Evolutionary conservation across 2,113 vertebrate genomes (phyloP).

Genomic region (Zosterops hypoxanthus): DNA sequence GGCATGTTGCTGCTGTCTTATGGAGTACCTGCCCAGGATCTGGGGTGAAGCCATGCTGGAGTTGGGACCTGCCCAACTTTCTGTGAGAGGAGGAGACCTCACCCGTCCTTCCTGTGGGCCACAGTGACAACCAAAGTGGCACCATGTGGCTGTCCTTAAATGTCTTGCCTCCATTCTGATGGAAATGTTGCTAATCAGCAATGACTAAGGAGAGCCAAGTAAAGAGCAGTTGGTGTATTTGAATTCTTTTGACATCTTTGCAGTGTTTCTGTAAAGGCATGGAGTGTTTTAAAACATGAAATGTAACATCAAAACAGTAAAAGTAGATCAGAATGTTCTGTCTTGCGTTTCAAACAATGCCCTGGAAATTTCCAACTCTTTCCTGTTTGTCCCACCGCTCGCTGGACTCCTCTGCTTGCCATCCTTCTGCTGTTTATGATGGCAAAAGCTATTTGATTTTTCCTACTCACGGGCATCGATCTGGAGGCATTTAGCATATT

Average conservation of each 20-base stretch:
- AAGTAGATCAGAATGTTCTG: conserved; percentile 66
- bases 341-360: conserved; percentile 44
- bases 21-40: accelerated
- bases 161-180: not conserved
- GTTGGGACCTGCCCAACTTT: not conserved
- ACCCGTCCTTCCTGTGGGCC: not conserved
- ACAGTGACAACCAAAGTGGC: accelerated
- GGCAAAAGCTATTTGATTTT: conserved; percentile 28
- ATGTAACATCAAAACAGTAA: conserved; percentile 47
- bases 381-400: conserved; percentile 36
- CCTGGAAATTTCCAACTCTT: conserved; percentile 52
- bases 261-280: conserved; percentile 30
- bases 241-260: conserved; percentile 13
- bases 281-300: conserved; percentile 44
- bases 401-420: not conserved
- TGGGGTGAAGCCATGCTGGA: not conserved
- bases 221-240: conserved; percentile 20
- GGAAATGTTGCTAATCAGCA: not conserved
- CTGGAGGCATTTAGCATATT: conserved; percentile 54
- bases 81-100: not conserved
- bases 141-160: not conserved
- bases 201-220: not conserved
- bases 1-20: accelerated
- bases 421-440: conserved; percentile 40
- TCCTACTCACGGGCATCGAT: conserved; percentile 39